Percentiles rank a stretch among this genome's conserved stretches.
Conservation (phyloP, 2,797 vertebrate species). For the Pterois miles region DNA sequence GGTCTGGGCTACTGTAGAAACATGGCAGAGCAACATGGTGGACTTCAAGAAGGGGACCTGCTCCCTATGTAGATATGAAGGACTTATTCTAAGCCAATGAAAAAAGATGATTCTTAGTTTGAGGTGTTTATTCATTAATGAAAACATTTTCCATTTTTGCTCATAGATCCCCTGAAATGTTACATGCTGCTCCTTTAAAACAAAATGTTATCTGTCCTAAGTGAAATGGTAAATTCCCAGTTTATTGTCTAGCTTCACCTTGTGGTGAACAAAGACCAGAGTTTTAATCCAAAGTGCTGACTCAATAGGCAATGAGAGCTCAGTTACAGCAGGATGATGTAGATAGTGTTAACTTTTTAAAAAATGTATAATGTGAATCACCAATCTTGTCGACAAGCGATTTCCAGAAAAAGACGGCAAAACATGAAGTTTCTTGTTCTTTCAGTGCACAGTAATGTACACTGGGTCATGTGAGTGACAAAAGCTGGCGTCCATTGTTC, state of each 20-base stretch:
- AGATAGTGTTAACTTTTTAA: not conserved
- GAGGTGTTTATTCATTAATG: too few relatives aligned
- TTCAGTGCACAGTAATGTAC: not conserved
- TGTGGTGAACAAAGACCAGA: not conserved
- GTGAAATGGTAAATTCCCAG: not conserved
- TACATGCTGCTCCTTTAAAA: too few relatives aligned
- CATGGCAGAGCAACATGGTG: too few relatives aligned
- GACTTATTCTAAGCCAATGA: too few relatives aligned
- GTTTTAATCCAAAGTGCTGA: not conserved
- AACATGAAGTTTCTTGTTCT: not conserved
- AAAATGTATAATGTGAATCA: not conserved
- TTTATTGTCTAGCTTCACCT: not conserved
- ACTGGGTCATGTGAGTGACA: not conserved
- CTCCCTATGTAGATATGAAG: too few relatives aligned
- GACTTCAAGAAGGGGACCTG: too few relatives aligned
- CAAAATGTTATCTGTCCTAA: not conserved
- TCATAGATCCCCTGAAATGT: too few relatives aligned
- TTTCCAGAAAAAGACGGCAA: not conserved
- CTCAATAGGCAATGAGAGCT: not conserved
- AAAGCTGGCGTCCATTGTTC: not conserved
- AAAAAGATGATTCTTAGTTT: too few relatives aligned
- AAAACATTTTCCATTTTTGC: too few relatives aligned
- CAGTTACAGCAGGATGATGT: not conserved
- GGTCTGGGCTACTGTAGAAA: too few relatives aligned
- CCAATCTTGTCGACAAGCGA: not conserved